phyloP scores from a whole-genome alignment of 2,888 invertebrate species.

The Neuroscelio doddi region DNA sequence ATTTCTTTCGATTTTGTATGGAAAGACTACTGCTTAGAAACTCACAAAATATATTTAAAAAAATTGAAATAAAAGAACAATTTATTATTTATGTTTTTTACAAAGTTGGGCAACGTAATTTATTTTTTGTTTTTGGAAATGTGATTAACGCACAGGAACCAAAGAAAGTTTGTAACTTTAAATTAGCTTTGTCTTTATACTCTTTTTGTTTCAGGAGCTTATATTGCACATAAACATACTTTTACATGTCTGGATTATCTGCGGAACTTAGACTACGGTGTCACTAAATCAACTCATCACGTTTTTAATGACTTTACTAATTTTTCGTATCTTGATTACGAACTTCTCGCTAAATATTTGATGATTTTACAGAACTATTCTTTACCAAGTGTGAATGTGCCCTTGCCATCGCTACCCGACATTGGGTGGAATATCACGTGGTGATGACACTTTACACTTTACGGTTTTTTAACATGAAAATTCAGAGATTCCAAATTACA shows the following conservation, averaged over 20 bases:
- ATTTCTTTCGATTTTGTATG: too few relatives aligned
- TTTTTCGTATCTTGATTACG: slow-evolving; percentile 56
- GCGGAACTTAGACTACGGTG: slow-evolving; percentile 61
- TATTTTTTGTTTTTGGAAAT: slow-evolving; percentile 1
- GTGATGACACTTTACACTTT: slow-evolving; percentile 34
- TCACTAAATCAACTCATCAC: slow-evolving; percentile 63
- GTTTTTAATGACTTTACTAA: slow-evolving; percentile 60
- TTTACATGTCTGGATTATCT: slow-evolving; percentile 65
- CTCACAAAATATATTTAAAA: too few relatives aligned
- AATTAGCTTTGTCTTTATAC: slow-evolving; percentile 47
- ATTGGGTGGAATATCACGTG: slow-evolving; percentile 60
- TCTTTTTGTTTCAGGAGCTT: slow-evolving; percentile 71
- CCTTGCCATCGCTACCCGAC: slow-evolving; percentile 58
- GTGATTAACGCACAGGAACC: too few relatives aligned
- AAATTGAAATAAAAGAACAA: too few relatives aligned
- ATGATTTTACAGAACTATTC: slow-evolving; percentile 58
- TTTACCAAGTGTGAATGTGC: slow-evolving; percentile 60
- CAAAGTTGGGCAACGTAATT: background rate
- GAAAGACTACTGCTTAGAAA: too few relatives aligned
- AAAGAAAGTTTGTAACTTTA: slow-evolving; percentile 2
- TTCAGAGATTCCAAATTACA: too few relatives aligned
- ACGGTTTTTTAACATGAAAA: too few relatives aligned
- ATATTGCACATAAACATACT: slow-evolving; percentile 66
- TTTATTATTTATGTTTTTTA: too few relatives aligned
- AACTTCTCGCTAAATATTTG: slow-evolving; percentile 61